Conservation (phyloP, 2,888 invertebrate genomes). For the Euphydryas editha region DNA sequence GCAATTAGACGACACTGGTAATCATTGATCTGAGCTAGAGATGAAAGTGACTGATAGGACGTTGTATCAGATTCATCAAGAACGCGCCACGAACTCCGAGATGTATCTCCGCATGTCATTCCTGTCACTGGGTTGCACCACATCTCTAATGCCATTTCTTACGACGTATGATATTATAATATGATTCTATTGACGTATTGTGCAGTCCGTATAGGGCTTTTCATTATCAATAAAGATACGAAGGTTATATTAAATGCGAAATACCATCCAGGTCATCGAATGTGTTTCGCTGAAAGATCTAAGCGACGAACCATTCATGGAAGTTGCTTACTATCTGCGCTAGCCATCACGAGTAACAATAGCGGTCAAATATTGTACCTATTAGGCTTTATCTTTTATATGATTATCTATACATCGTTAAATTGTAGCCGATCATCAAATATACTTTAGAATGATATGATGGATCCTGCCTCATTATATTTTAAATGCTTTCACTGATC, state of each 20-base stretch:
- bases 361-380: slow-evolving; percentile 43
- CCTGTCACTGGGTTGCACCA: slow-evolving; percentile 57
- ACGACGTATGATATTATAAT: slow-evolving; percentile 12
- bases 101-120: slow-evolving; percentile 61
- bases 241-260: slow-evolving; percentile 9
- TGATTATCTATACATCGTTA: slow-evolving; percentile 51
- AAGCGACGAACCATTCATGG: slow-evolving; percentile 16
- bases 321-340: slow-evolving; percentile 17
- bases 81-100: slow-evolving; percentile 49
- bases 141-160: slow-evolving; percentile 23
- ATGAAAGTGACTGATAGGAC: slow-evolving; percentile 78
- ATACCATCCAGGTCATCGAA: slow-evolving; percentile 3
- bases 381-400: slow-evolving; percentile 50
- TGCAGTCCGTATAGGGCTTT: slow-evolving; percentile 6
- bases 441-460: slow-evolving; percentile 53
- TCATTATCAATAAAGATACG: slow-evolving; percentile 4
- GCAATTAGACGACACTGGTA: slow-evolving; percentile 79
- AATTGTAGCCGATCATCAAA: slow-evolving; percentile 43
- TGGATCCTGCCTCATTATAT: slow-evolving; percentile 64
- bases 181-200: slow-evolving; percentile 2
- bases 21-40: slow-evolving; percentile 78
- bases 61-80: slow-evolving; percentile 46
- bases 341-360: slow-evolving; percentile 26
- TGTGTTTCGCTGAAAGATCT: slow-evolving; percentile 8
- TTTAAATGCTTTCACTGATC: slow-evolving; percentile 70